Evolutionary conservation across 2,113 vertebrate genomes (phyloP), one percentile per base, ranked within the genome.

Genomic region (Gymnogyps californianus): DNA sequence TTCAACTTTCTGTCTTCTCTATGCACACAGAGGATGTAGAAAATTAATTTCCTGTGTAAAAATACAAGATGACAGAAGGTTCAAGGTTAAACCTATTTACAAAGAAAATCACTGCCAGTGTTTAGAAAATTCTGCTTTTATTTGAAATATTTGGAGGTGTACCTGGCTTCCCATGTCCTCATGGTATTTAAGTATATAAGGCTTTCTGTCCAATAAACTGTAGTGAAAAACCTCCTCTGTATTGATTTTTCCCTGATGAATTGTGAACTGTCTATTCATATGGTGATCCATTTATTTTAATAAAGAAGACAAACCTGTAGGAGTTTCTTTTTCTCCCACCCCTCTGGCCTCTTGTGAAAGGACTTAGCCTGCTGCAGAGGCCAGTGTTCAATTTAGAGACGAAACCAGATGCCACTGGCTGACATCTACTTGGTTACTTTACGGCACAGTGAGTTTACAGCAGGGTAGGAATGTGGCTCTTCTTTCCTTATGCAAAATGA

Each of bases 41-140:
- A 98, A 98, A 98, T 98, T 98, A 98, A 98, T 98, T 98, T 98
- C 98, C 98, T 98, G 98, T 98, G 96, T 96, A 98, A 98, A 98
- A 98, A 98, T 97, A 97, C 78, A 89, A 98, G 98, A 98, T 98
- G 98, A 98, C 98, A 98, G 97, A 97, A 97, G 97, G 98, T 97
- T 97, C 91, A 97, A 98, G 98, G 97, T 98, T 98, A 98, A 98
- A 98, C 89, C 95, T 98, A 98, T 98, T 98, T 98, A 98, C 96
- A 96, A 97, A 98, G 96, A 97, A 98, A 98, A 97, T 97, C 92
- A 92, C 91, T 97, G 96, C 96, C 97, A 97, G 96, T 97, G 93
- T 98, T 98, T 98, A 94, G 92, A 95, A 98, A 98, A 97, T 84
- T 90, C 93, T 92, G 64, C 59, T 98, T 98, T 97, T 95, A 97